A percentile compares a stretch with the other conserved stretches of the same genome.
Evolutionary conservation across 2,113 vertebrate species (phyloP).

Genomic region (Carollia perspicillata): DNA sequence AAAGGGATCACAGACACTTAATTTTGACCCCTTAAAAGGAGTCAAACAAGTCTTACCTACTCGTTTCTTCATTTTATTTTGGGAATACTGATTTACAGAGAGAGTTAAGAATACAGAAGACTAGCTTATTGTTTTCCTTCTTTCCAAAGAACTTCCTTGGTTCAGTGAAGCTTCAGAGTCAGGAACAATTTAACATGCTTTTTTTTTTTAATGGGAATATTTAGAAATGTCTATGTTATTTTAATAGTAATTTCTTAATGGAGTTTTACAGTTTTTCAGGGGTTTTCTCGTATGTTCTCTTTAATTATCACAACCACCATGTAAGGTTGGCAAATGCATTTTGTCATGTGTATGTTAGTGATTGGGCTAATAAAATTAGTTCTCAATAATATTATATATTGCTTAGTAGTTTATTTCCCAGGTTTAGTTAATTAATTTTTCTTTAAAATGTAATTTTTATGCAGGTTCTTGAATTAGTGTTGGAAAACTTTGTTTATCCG

Average conservation of each 20-base stretch:
- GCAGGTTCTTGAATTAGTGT: conserved; percentile 94
- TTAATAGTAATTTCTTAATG: conserved; percentile 10
- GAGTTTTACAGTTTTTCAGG: neutral
- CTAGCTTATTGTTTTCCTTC: neutral
- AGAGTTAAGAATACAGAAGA: conserved; percentile 5
- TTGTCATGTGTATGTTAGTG: conserved; percentile 12
- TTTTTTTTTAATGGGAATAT: conserved; percentile 17
- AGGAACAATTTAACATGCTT: neutral
- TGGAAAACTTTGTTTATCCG: conserved; percentile 97
- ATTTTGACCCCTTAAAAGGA: neutral
- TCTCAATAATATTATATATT: neutral
- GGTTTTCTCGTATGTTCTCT: neutral
- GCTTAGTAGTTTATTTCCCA: conserved; percentile 21
- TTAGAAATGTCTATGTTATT: conserved; percentile 4
- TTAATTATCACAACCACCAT: neutral
- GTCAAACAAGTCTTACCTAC: neutral
- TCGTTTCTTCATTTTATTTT: neutral
- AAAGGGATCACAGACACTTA: neutral
- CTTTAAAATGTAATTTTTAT: conserved; percentile 59
- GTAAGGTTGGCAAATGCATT: neutral
- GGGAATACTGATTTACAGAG: neutral
- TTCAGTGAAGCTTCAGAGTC: conserved; percentile 20
- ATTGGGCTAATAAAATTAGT: conserved; percentile 41
- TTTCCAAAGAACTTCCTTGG: neutral
- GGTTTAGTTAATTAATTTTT: conserved; percentile 43